phyloP scores from a whole-genome alignment of 2,888 invertebrate species.

The Drosophila neotestacea region DNA sequence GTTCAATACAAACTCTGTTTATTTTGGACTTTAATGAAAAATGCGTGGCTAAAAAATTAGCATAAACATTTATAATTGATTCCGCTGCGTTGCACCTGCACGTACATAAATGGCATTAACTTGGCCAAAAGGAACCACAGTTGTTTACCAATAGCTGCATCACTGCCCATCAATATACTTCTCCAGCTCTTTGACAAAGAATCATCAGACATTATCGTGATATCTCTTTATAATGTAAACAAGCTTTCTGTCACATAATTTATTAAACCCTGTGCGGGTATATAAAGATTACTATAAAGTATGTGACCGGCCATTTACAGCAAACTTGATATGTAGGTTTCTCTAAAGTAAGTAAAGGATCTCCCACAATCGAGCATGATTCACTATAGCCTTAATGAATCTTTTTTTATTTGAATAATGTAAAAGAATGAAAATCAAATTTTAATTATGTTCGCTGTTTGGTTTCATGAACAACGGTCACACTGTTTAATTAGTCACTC shows the following conservation, averaged over 20 bases:
- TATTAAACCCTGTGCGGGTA: too few species aligned
- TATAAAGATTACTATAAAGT: too few species aligned
- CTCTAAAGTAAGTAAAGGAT: too few species aligned
- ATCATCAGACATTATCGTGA: background rate
- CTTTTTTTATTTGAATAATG: too few species aligned
- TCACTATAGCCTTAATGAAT: too few species aligned
- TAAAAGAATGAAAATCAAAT: too few species aligned
- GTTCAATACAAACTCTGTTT: conserved; percentile 36
- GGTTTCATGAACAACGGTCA: too few species aligned
- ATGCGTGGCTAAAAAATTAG: conserved; percentile 61
- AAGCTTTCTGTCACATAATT: background rate
- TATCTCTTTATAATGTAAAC: background rate
- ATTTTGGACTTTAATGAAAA: conserved; percentile 67
- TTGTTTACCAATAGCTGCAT: background rate
- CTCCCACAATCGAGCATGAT: too few species aligned
- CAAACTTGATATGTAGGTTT: too few species aligned
- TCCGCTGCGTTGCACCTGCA: conserved; percentile 29
- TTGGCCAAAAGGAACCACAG: conserved; percentile 7
- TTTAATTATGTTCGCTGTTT: too few species aligned
- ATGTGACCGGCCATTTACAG: too few species aligned
- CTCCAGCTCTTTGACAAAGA: background rate
- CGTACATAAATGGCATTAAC: background rate
- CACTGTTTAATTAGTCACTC: too few species aligned
- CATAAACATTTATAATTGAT: conserved; percentile 71
- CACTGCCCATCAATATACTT: background rate